Evolutionary conservation across 1,140 invertebrate genomes (phyloP).

Genomic region (Propsilocerus akamusi): DNA sequence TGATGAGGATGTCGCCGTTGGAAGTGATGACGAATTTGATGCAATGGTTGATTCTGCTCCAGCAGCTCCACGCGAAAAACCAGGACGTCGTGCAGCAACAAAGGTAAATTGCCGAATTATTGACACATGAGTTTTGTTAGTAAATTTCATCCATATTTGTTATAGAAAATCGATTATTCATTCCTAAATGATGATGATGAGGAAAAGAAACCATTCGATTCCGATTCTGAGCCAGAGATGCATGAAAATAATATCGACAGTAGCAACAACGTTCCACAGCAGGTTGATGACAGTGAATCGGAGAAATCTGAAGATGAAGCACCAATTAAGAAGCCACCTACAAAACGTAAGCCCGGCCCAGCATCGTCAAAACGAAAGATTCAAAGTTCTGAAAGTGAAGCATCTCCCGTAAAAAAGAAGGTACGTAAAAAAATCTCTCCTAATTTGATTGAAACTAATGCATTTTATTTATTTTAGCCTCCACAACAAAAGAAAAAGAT

Average conservation of each 20-base stretch:
- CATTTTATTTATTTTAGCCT: background rate
- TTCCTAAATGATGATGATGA: conserved; percentile 13
- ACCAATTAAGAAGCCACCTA: conserved; percentile 3
- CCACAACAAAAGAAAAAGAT: conserved; percentile 11
- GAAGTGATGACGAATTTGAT: conserved; percentile 19
- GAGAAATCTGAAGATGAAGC: conserved; percentile 19
- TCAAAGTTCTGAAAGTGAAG: conserved; percentile 8
- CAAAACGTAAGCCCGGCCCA: conserved; percentile 7
- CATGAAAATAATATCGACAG: conserved; percentile 7
- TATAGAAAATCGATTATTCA: conserved; percentile 20
- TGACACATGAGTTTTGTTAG: background rate
- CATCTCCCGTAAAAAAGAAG: background rate
- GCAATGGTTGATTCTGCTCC: conserved; percentile 15
- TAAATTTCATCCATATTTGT: background rate
- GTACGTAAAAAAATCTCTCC: conserved; percentile 10
- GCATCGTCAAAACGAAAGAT: conserved; percentile 4
- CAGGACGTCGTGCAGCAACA: conserved; percentile 27
- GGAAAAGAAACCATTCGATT: background rate
- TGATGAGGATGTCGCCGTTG: conserved; percentile 20
- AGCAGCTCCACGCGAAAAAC: conserved; percentile 18
- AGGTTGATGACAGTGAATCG: background rate
- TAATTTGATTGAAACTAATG: background rate
- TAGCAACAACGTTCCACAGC: background rate
- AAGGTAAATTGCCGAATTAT: conserved; percentile 18
- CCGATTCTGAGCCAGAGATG: background rate